Conservation (phyloP, 2,797 vertebrate genomes). For the Poecilia velifera region DNA sequence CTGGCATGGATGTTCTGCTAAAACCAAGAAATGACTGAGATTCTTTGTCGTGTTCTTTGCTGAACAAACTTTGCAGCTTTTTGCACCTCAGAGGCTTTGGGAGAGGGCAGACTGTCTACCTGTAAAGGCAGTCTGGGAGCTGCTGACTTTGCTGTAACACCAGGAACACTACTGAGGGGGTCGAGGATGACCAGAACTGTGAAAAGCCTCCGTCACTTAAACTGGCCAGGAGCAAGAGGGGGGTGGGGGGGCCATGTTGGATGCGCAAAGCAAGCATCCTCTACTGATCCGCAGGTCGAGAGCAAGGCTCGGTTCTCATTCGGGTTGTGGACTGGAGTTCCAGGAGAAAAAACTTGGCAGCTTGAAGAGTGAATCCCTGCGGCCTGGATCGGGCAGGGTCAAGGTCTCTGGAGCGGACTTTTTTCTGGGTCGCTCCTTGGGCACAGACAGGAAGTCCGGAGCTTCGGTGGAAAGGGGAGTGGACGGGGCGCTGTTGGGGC, state of each 20-base stretch:
- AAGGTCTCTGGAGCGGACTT: conserved; percentile 98
- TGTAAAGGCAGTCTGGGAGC: conserved; percentile 48
- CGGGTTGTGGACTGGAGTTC: conserved; percentile 81
- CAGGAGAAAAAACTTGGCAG: conserved; percentile 82
- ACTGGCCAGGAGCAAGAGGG: conserved; percentile 56
- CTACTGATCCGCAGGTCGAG: conserved; percentile 42
- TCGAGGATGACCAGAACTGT: conserved; percentile 52
- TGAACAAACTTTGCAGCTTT: conserved; percentile 29
- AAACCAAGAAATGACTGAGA: not conserved
- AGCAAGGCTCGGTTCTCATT: conserved; percentile 63
- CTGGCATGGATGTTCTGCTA: conserved; percentile 10
- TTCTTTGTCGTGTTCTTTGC: conserved; percentile 38
- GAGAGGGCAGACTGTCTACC: conserved; percentile 38
- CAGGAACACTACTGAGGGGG: conserved; percentile 52
- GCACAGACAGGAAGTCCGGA: conserved; percentile 93
- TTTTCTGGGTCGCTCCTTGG: conserved; percentile 96
- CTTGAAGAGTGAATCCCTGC: conserved; percentile 80
- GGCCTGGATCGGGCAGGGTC: conserved; percentile 90
- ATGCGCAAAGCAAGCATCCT: conserved; percentile 67
- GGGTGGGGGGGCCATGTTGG: conserved; percentile 57
- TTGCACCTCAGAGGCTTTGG: conserved; percentile 35
- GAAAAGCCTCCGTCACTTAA: conserved; percentile 62
- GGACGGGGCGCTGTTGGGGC: conserved; percentile 93
- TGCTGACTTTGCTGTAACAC: conserved; percentile 52
- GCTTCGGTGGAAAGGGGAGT: conserved; percentile 97